Conservation (phyloP, 2,888 invertebrate species). For the Azorinus chamasolen region DNA sequence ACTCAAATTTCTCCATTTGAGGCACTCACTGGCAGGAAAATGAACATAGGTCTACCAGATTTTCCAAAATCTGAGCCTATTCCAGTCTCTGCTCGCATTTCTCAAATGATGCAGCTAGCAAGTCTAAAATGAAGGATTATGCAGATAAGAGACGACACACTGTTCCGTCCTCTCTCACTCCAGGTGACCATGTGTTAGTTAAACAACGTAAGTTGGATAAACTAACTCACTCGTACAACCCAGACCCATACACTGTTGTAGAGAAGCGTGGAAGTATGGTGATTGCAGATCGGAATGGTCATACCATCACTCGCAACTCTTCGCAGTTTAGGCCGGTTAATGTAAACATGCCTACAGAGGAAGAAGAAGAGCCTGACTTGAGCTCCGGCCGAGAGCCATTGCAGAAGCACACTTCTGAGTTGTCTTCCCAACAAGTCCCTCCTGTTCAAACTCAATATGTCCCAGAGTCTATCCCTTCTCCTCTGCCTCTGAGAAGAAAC, state of each 20-base stretch:
- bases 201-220: conserved; percentile 7
- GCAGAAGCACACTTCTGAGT: no score
- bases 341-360: background rate
- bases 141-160: conserved; percentile 28
- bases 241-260: conserved; percentile 26
- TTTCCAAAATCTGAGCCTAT: conserved; percentile 3
- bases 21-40: conserved; percentile 38
- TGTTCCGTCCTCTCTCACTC: background rate
- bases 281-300: conserved; percentile 23
- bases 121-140: conserved; percentile 26
- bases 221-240: conserved; percentile 32
- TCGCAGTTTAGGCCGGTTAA: conserved; percentile 43
- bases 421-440: no score
- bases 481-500: conserved; percentile 8
- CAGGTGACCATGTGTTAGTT: conserved; percentile 29
- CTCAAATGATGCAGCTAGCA: conserved; percentile 16
- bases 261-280: conserved; percentile 36
- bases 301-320: conserved; percentile 29
- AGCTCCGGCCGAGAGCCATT: no score
- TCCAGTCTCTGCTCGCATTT: no score
- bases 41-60: conserved; percentile 13
- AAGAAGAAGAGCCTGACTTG: conserved; percentile 13
- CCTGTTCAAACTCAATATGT: no score
- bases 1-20: conserved; percentile 33
- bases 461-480: background rate